Evolutionary conservation across 2,113 vertebrate genomes (phyloP).

Genomic region (Baryphthengus martii): DNA sequence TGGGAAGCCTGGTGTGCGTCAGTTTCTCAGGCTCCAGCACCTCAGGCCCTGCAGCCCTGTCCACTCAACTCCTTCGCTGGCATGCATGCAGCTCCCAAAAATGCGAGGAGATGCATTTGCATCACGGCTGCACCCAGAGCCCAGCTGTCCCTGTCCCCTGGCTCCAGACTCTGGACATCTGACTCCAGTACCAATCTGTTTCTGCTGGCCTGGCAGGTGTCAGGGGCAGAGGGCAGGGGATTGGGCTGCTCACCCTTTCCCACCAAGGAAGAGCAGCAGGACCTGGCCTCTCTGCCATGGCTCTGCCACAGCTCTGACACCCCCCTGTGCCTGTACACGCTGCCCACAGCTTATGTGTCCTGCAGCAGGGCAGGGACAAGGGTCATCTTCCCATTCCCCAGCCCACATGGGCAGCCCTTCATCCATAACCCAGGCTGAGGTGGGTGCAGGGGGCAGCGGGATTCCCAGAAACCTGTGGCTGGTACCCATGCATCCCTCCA

Average conservation of each 20-base stretch:
- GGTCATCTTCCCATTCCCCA: not conserved
- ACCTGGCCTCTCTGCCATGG: not conserved
- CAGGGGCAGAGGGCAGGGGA: not conserved
- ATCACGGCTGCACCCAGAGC: not conserved
- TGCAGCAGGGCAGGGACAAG: not conserved
- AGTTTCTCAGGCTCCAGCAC: not conserved
- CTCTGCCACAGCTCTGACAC: not conserved
- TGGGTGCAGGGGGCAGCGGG: not conserved
- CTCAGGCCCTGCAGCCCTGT: not conserved
- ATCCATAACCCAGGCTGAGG: accelerated
- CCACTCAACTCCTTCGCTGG: not conserved
- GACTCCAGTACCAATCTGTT: not conserved
- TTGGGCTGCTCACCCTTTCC: not conserved
- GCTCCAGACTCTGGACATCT: not conserved
- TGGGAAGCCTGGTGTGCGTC: not conserved
- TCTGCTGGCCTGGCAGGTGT: not conserved
- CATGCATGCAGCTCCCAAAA: not conserved
- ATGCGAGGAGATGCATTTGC: not conserved
- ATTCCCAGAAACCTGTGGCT: accelerated
- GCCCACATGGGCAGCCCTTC: not conserved
- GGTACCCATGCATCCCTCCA: not conserved
- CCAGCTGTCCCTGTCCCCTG: not conserved
- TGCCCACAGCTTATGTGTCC: not conserved
- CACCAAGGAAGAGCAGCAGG: not conserved
- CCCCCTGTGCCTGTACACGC: no score